Evolutionary conservation across 1,140 invertebrate species (phyloP).

Genomic region (Leguminivora glycinivorella): DNA sequence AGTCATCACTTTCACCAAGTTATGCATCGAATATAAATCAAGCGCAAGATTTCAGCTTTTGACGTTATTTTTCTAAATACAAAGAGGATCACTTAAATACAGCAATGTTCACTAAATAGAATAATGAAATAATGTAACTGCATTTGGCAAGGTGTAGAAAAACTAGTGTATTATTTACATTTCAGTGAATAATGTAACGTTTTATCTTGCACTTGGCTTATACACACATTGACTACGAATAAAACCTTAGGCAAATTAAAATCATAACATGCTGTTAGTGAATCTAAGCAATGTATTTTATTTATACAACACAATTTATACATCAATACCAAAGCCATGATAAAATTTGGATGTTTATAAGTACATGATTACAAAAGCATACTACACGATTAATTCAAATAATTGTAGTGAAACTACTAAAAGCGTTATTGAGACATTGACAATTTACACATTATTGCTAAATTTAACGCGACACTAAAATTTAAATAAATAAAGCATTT

Average conservation of each 20-base stretch:
- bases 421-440: slow-evolving; percentile 41
- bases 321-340: slow-evolving; percentile 30
- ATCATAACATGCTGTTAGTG: slow-evolving; percentile 44
- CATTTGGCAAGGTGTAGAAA: slow-evolving; percentile 13
- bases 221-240: slow-evolving; percentile 45
- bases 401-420: slow-evolving; percentile 34
- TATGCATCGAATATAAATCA: slow-evolving; percentile 56
- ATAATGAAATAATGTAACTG: no score
- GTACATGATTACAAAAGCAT: slow-evolving; percentile 33
- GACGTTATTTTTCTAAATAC: slow-evolving; percentile 1
- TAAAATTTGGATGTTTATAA: slow-evolving; percentile 18
- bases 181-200: background rate
- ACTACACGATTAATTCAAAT: slow-evolving; percentile 42
- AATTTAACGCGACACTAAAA: slow-evolving; percentile 16
- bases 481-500: slow-evolving; percentile 24
- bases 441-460: slow-evolving; percentile 23
- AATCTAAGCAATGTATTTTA: slow-evolving; percentile 40
- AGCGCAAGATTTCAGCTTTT: slow-evolving; percentile 46
- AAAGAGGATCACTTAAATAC: background rate
- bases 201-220: slow-evolving; percentile 49
- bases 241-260: slow-evolving; percentile 49
- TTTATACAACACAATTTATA: slow-evolving; percentile 15
- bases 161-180: background rate
- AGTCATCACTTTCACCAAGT: slow-evolving; percentile 70
- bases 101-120: slow-evolving; percentile 19